phyloP scores from a whole-genome alignment of 1,140 invertebrate species.

The Camponotus vicinus region DNA sequence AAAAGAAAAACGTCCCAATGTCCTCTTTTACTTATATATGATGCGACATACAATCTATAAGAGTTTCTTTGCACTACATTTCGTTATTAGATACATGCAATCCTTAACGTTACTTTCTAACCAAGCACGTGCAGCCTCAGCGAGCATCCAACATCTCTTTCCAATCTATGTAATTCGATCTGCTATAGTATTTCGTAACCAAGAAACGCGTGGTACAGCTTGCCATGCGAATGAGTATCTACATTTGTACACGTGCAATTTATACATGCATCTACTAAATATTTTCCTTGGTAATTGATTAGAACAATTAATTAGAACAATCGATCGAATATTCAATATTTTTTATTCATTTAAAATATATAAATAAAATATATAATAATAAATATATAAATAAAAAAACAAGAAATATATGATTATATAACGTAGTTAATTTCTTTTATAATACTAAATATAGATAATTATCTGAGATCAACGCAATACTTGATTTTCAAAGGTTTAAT shows the following conservation, averaged over 20 bases:
- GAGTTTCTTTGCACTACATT: background rate
- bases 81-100: background rate
- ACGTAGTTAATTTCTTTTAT: background rate
- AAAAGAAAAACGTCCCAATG: background rate
- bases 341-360: background rate
- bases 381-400: background rate
- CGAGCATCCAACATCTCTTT: conserved; percentile 1
- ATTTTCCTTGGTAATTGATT: conserved; percentile 1
- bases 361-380: too few species aligned
- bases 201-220: background rate
- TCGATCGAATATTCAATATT: background rate
- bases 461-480: background rate
- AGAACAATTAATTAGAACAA: background rate
- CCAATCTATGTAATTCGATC: conserved; percentile 18
- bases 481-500: background rate
- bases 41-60: background rate
- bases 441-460: background rate
- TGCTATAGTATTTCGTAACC: background rate
- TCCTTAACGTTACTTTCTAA: conserved; percentile 36
- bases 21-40: background rate
- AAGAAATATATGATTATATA: background rate
- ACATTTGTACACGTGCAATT: background rate
- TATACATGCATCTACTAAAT: background rate
- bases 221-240: background rate
- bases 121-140: background rate